phyloP scores from a whole-genome alignment of 2,888 invertebrate genomes.

The Pegoplata infirma region DNA sequence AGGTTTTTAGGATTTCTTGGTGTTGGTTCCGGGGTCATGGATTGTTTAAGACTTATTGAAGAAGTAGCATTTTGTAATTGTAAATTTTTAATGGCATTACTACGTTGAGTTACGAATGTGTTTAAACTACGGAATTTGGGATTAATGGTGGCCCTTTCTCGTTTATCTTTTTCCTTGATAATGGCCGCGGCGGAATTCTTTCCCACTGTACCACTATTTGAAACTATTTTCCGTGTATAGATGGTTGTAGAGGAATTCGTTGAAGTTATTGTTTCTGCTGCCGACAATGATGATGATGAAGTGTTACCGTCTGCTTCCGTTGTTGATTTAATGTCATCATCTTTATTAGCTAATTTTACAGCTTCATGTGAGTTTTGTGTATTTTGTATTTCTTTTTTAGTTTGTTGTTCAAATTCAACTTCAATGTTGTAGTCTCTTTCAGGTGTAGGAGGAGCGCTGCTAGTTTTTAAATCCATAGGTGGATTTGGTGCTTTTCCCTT shows the following conservation, averaged over 20 bases:
- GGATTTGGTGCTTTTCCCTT: constrained; percentile 90
- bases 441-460: constrained; percentile 74
- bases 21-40: constrained; percentile 82
- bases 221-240: constrained; percentile 66
- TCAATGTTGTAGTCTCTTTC: constrained; percentile 74
- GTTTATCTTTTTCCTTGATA: constrained; percentile 86
- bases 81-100: constrained; percentile 73
- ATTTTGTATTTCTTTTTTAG: constrained; percentile 45
- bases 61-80: constrained; percentile 73
- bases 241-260: constrained; percentile 55
- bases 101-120: constrained; percentile 76
- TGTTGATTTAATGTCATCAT: constrained; percentile 29
- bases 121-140: constrained; percentile 81
- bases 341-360: constrained; percentile 21
- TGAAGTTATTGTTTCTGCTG: constrained; percentile 27
- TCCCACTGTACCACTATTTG: constrained; percentile 58
- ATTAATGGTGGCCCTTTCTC: constrained; percentile 84
- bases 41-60: constrained; percentile 71
- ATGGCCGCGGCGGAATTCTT: constrained; percentile 82
- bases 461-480: constrained; percentile 74
- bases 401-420: constrained; percentile 69
- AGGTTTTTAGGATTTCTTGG: constrained; percentile 80
- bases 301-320: constrained; percentile 49
- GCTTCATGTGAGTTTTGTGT: constrained; percentile 28
- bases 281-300: constrained; percentile 25